Evolutionary conservation across 1,140 invertebrate species (phyloP).

Genomic region (Acromyrmex echinatior): DNA sequence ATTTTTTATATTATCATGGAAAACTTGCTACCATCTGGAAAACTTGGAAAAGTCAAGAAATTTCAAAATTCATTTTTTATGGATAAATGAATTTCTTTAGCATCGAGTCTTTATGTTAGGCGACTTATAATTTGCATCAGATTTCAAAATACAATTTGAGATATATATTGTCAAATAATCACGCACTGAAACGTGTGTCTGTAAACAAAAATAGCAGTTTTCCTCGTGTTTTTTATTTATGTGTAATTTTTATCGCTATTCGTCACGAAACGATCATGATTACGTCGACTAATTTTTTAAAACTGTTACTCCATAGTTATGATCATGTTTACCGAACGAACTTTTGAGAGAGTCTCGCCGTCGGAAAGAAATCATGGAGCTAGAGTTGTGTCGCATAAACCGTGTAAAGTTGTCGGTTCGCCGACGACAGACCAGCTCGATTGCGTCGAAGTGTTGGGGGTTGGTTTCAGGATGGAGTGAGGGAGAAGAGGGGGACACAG

Average conservation of each 20-base stretch:
- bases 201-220: not conserved
- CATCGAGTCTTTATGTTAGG: no score
- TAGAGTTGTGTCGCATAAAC: constrained; percentile 41
- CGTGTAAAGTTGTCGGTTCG: constrained; percentile 58
- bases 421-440: constrained; percentile 19
- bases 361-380: constrained; percentile 22
- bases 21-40: no score
- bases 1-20: not conserved
- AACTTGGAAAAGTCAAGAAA: no score
- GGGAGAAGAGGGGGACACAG: constrained; percentile 47
- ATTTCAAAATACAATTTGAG: no score
- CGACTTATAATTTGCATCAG: no score
- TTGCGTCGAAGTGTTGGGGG: constrained; percentile 58
- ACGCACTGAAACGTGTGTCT: not conserved
- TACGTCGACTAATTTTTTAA: constrained; percentile 17
- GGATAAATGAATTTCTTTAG: no score
- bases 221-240: not conserved
- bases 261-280: not conserved
- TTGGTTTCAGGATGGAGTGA: constrained; percentile 39
- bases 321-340: constrained; percentile 44
- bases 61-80: no score
- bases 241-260: not conserved
- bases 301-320: not conserved
- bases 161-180: constrained; percentile 1
- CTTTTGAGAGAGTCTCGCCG: constrained; percentile 28